Evolutionary conservation across 2,797 vertebrate species (phyloP).

Genomic region (Microhierax caerulescens): DNA sequence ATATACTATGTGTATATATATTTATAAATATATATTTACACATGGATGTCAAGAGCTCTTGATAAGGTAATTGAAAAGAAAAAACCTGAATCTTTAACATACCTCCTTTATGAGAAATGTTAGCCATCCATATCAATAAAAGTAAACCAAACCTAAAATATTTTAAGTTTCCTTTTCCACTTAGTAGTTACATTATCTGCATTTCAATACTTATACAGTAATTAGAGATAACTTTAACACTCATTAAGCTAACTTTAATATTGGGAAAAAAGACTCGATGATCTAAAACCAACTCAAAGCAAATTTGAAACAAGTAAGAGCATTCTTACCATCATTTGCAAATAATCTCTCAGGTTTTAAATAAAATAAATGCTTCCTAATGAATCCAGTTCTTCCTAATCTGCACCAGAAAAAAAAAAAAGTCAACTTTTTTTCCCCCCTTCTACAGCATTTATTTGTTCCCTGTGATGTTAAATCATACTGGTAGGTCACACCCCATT

Average conservation of each 20-base stretch:
- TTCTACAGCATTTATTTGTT: not conserved
- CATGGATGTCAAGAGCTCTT: not conserved
- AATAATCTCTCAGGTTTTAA: not conserved
- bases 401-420: not conserved
- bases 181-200: not conserved
- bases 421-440: fast-evolving
- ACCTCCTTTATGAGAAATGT: not conserved
- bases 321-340: not conserved
- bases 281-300: not conserved
- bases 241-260: not conserved
- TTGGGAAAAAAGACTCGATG: not conserved
- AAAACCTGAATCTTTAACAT: not conserved
- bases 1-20: not conserved
- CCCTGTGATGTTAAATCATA: not conserved
- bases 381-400: not conserved
- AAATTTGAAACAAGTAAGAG: not conserved
- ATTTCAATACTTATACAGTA: not conserved
- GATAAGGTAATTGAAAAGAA: not conserved
- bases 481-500: not conserved
- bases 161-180: not conserved
- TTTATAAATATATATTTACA: not conserved
- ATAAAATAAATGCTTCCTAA: not conserved
- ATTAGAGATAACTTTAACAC: not conserved
- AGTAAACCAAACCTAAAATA: not conserved
- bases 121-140: not conserved